A percentile compares a stretch with the other conserved stretches of the same genome.
phyloP scores from a whole-genome alignment of 1,140 invertebrate species.

The Drosophila sp. region DNA sequence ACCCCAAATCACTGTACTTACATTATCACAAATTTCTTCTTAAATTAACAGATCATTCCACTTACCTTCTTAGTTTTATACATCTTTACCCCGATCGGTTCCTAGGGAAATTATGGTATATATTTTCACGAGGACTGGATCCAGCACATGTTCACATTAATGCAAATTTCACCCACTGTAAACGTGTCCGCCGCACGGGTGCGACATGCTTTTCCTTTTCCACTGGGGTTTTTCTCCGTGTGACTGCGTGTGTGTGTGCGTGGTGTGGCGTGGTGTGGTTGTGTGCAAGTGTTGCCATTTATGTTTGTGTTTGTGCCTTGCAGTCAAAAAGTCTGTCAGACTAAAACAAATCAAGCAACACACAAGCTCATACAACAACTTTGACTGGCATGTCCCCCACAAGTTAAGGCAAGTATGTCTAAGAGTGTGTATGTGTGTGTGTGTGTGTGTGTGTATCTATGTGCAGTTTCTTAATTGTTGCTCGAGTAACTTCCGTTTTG shows the following conservation, averaged over 20 bases:
- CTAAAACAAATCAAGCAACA: constrained; percentile 31
- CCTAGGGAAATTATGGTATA: too few species aligned
- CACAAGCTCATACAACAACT: constrained; percentile 9
- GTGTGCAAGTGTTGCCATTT: neutral
- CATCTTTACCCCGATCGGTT: too few species aligned
- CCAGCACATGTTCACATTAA: too few species aligned
- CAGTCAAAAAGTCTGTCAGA: constrained; percentile 34
- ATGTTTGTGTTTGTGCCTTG: constrained; percentile 34
- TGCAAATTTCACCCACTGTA: too few species aligned
- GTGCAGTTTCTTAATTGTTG: constrained; percentile 52
- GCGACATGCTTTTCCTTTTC: neutral
- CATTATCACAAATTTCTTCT: too few species aligned
- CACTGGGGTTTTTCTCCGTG: neutral
- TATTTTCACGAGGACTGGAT: neutral
- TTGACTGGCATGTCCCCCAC: constrained; percentile 16
- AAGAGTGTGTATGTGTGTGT: constrained; percentile 16
- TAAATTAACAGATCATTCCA: too few species aligned
- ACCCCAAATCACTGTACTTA: too few species aligned
- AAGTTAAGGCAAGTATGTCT: constrained; percentile 15
- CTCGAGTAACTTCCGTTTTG: constrained; percentile 62
- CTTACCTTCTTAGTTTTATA: too few species aligned
- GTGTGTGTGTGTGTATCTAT: constrained; percentile 19
- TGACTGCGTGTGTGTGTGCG: neutral
- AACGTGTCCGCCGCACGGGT: neutral
- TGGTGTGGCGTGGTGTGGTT: too few species aligned